Evolutionary conservation across 2,888 invertebrate species (phyloP).

Genomic region (Oscheius onirici): DNA sequence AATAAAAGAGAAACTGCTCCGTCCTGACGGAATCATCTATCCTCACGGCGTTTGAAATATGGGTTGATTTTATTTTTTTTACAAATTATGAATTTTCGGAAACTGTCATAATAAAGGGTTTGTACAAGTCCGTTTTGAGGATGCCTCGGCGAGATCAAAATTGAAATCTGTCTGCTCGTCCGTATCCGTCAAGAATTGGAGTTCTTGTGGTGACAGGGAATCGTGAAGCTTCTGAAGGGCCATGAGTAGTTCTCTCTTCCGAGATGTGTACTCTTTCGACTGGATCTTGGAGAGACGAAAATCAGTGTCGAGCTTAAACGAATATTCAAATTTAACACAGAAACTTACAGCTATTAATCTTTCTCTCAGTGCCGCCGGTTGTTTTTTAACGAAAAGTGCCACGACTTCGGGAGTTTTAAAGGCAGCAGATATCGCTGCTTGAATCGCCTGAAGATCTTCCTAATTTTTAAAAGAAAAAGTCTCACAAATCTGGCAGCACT

Average conservation of each 20-base stretch:
- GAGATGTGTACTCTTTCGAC: neutral
- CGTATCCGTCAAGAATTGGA: conserved; percentile 30
- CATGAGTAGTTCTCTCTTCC: conserved; percentile 43
- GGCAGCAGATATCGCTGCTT: conserved; percentile 81
- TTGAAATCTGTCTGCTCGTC: conserved; percentile 30
- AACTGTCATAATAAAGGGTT: neutral
- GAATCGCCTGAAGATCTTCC: conserved; percentile 77
- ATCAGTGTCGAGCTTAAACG: conserved; percentile 17
- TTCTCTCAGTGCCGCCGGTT: conserved; percentile 79
- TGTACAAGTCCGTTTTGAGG: conserved; percentile 32
- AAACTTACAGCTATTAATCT: conserved; percentile 73
- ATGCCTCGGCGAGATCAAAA: conserved; percentile 36
- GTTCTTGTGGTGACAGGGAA: conserved; percentile 40
- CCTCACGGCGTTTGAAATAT: neutral
- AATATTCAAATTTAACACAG: neutral
- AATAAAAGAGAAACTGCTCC: neutral
- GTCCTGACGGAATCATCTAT: neutral
- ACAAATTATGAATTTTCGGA: neutral
- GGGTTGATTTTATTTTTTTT: neutral
- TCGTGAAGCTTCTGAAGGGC: conserved; percentile 46
- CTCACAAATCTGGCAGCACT: conserved; percentile 45
- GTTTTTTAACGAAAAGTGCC: conserved; percentile 80
- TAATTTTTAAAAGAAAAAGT: no score
- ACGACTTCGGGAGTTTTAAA: conserved; percentile 83
- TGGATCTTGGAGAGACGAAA: neutral